A percentile compares a stretch with the other conserved stretches of the same genome.
phyloP scores from a whole-genome alignment of 2,797 vertebrate genomes.

The Halcyon smyrnensis region DNA sequence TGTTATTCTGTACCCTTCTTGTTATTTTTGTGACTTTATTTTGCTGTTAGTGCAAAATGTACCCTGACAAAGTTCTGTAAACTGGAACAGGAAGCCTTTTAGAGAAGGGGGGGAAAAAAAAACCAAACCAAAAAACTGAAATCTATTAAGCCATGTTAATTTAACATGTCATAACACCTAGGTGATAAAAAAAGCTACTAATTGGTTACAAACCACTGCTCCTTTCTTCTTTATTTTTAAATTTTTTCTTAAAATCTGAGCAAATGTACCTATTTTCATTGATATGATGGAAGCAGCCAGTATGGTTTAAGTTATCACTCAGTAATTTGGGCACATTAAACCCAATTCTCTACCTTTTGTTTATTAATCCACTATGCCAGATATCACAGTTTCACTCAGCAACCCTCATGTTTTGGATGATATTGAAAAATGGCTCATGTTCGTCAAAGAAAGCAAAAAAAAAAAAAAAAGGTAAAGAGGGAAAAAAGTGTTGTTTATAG shows the following conservation, averaged over 20 bases:
- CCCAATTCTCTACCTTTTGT: conserved; percentile 58
- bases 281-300: background rate
- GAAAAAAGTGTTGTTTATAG: conserved; percentile 80
- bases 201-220: conserved; percentile 32
- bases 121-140: background rate
- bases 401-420: conserved; percentile 53
- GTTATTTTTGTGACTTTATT: background rate
- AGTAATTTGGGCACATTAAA: conserved; percentile 61
- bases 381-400: conserved; percentile 50
- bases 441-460: conserved; percentile 52
- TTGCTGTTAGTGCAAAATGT: background rate
- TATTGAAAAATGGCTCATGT: conserved; percentile 62
- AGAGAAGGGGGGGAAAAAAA: no score
- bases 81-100: background rate
- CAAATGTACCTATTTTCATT: background rate
- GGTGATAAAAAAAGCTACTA: conserved; percentile 17
- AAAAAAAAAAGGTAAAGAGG: conserved; percentile 18
- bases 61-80: background rate
- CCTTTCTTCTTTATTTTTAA: conserved; percentile 7
- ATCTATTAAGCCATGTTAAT: background rate
- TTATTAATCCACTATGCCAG: conserved; percentile 57
- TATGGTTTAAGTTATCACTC: conserved; percentile 56
- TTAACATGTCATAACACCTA: conserved; percentile 13
- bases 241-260: background rate
- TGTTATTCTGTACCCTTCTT: background rate